These are phyloP conservation scores for Drosophila emarginata DNA, from an alignment of 2,888 invertebrate genomes.

Conservation along the genomic window DNA sequence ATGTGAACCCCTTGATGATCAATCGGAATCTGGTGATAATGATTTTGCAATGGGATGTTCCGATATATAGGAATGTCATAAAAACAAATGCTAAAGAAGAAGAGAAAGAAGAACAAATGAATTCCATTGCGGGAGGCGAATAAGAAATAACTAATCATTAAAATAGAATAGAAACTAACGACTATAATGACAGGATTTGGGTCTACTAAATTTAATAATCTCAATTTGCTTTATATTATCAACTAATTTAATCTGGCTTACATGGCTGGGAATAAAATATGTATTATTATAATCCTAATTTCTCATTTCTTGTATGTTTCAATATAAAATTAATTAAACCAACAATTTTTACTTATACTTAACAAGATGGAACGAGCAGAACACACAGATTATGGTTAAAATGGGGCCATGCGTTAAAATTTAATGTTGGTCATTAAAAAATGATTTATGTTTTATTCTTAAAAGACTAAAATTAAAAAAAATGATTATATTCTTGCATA, in stretches of 20 bases:
- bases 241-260: too few relatives aligned
- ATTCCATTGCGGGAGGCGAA: not conserved
- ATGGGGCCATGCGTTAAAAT: not conserved
- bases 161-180: too few relatives aligned
- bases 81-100: not conserved
- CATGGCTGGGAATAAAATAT: too few relatives aligned
- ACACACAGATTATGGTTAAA: not conserved
- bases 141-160: not conserved
- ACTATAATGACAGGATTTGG: too few relatives aligned
- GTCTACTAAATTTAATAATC: too few relatives aligned
- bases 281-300: too few relatives aligned
- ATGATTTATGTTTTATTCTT: not conserved
- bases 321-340: too few relatives aligned
- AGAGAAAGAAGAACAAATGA: not conserved
- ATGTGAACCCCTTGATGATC: slow-evolving; percentile 1
- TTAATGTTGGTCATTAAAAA: not conserved
- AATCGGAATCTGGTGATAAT: not conserved
- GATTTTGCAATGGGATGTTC: not conserved
- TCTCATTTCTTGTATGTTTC: too few relatives aligned
- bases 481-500: too few relatives aligned
- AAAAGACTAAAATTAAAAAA: not conserved
- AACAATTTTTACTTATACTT: not conserved
- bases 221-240: too few relatives aligned
- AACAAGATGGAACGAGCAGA: not conserved
- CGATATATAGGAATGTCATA: not conserved